Base-by-base conservation (phyloP, 2,888 invertebrate genomes). In the Cryptops parisi region DNA sequence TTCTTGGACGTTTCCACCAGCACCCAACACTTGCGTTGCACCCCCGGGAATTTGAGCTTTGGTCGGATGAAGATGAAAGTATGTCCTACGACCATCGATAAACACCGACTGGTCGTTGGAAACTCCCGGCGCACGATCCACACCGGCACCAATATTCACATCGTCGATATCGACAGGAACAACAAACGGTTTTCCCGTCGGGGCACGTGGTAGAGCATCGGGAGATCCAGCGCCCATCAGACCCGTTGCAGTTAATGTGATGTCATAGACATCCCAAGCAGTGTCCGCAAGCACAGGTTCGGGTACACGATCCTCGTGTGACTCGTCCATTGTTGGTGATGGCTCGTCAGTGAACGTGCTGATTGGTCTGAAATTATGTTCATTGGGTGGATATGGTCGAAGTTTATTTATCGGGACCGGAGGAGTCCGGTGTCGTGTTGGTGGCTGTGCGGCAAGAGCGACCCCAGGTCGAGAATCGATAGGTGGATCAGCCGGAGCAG, bases 31-130 rank as follows among this genome's bases (percentile, higher is more conserved):
- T 15, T 33, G 6, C 33, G 33, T 33, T 33, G 33, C 33, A 15
- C 15, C 33, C 6, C 15, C 15, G 33, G 6, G 9, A 9, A 9
- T 6, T 33, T 33, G 33, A 33, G 33, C 33, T 33, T 9, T 15
- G 6, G 33, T 9, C 6, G 33, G 33, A 15, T 33, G 6, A 33
- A 33, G 33, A 33, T 33, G 33, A 61, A 90, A 76, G 65, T 89
- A 88, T 0, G 88, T 89, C 62, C 87, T 74, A 70, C 89, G 86
- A 38, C 90, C 90, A 65, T 90, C 89, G 54, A 90, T 90, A 23
- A 87, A 89, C 17, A 90, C 90, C 69, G 86, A 89, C 24, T 87
- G 84, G 64, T 88, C 82, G 46, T 43, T 26, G 26, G 57, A 21
- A 21, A 47, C 17, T 2, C 46, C 25, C 2, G 47, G 45, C 12